phyloP scores from a whole-genome alignment of 2,113 vertebrate species.

The Heterocephalus glaber region DNA sequence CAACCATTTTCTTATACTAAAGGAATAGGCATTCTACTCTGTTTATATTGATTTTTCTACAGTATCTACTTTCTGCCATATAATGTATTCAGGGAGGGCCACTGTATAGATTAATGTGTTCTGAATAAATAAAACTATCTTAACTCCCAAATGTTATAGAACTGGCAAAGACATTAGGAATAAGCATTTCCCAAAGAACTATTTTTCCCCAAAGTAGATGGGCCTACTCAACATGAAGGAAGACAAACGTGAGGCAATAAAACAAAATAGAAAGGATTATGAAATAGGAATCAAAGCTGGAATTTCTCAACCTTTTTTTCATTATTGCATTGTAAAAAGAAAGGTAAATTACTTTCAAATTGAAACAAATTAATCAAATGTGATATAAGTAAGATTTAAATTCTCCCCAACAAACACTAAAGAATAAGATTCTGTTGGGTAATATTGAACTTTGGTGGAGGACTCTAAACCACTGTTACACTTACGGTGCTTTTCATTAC shows the following conservation, averaged over 20 bases:
- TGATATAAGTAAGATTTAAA: slow-evolving; percentile 10
- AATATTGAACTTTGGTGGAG: neutral
- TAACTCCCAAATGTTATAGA: neutral
- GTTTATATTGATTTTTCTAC: neutral
- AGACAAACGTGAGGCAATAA: neutral
- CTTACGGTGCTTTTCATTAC: neutral
- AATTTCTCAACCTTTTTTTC: neutral
- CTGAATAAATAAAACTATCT: neutral
- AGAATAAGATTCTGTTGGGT: neutral
- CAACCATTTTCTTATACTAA: neutral
- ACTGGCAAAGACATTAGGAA: neutral
- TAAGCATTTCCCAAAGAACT: neutral
- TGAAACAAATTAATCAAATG: neutral
- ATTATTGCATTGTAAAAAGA: neutral
- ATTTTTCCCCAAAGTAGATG: neutral
- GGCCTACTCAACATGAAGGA: neutral
- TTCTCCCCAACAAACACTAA: neutral
- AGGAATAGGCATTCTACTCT: neutral
- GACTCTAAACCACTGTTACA: neutral
- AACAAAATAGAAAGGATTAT: neutral
- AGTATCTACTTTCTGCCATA: neutral
- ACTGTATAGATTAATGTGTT: neutral
- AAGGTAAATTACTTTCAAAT: slow-evolving; percentile 23
- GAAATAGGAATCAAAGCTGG: neutral
- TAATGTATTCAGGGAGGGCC: neutral